Evolutionary conservation across 2,888 invertebrate genomes (phyloP).

Genomic region (Mimachlamys varia): DNA sequence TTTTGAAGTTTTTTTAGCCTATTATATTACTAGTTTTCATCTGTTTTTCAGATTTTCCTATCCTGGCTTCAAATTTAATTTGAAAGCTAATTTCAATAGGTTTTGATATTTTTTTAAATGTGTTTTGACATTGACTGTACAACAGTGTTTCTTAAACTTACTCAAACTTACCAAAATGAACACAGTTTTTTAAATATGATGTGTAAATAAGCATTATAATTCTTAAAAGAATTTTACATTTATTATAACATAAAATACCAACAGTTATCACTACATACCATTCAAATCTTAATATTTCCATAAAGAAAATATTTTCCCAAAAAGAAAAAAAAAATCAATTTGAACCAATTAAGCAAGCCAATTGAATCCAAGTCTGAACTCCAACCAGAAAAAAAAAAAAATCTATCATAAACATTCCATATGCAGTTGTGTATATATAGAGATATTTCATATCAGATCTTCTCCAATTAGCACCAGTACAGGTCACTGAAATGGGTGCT

Average conservation of each 20-base stretch:
- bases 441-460: background rate
- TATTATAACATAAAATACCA: background rate
- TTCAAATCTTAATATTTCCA: background rate
- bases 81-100: background rate
- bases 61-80: background rate
- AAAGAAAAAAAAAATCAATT: background rate
- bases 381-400: background rate
- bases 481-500: background rate
- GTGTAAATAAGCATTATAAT: too few species aligned
- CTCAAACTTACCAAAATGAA: background rate
- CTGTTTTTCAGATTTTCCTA: background rate
- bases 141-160: too few species aligned
- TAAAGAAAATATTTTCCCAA: background rate
- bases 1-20: background rate
- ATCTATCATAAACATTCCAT: background rate
- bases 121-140: background rate
- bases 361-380: background rate
- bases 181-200: too few species aligned
- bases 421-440: background rate
- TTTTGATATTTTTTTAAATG: background rate
- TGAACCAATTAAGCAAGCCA: constrained; percentile 4
- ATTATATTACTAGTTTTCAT: background rate
- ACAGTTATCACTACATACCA: background rate
- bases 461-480: background rate
- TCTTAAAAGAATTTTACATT: background rate